These are phyloP conservation scores for Elephas maximus DNA, from an alignment of 2,113 vertebrate genomes.

Conservation along the genomic window DNA sequence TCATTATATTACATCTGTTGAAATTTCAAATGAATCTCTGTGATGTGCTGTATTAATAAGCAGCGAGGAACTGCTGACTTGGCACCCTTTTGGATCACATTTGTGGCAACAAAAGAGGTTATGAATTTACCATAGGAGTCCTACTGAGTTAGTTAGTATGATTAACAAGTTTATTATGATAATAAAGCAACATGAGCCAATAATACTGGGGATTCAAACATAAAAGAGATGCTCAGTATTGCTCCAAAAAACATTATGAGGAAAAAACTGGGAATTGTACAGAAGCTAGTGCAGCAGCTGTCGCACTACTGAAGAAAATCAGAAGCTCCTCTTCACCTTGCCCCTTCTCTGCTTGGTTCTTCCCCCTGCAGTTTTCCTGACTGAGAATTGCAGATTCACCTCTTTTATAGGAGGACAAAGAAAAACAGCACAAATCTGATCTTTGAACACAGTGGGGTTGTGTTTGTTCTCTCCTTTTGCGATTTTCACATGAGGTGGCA, in stretches of 20 bases:
- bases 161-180: slow-evolving; percentile 90
- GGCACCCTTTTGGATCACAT: slow-evolving; percentile 87
- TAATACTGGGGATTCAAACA: slow-evolving; percentile 83
- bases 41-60: slow-evolving; percentile 89
- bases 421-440: slow-evolving; percentile 32
- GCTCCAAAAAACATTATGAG: slow-evolving; percentile 84
- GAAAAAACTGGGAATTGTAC: slow-evolving; percentile 76
- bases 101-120: slow-evolving; percentile 89
- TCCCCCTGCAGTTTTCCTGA: slow-evolving; percentile 35
- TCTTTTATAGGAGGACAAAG: not conserved
- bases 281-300: slow-evolving; percentile 81
- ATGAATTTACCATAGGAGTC: slow-evolving; percentile 86
- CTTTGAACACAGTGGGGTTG: not conserved
- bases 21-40: slow-evolving; percentile 85
- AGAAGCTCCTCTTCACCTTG: slow-evolving; percentile 16
- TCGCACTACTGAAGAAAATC: slow-evolving; percentile 59
- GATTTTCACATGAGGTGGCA: not conserved
- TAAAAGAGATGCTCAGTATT: slow-evolving; percentile 84
- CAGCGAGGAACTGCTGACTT: slow-evolving; percentile 89
- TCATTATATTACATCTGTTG: slow-evolving; percentile 90
- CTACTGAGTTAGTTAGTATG: slow-evolving; percentile 87
- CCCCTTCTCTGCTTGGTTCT: not conserved
- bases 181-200: slow-evolving; percentile 89
- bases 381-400: slow-evolving; percentile 44
- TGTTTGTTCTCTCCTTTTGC: not conserved